phyloP scores from a whole-genome alignment of 2,888 invertebrate genomes.

The Troides helena region DNA sequence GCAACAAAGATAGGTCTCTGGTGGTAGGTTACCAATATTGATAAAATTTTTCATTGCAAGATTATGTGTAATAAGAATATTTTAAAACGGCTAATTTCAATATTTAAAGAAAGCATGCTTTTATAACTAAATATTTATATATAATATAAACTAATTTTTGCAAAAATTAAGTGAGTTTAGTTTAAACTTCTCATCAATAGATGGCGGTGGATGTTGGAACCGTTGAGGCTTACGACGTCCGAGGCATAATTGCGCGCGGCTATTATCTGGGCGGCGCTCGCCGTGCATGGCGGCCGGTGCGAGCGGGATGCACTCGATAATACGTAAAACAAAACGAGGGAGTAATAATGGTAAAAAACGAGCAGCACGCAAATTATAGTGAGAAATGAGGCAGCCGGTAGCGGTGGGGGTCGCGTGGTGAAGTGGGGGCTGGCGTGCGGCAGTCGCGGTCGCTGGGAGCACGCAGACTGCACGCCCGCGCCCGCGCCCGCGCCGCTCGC shows the following conservation, averaged over 20 bases:
- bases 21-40: no score
- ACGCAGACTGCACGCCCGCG: conserved; percentile 70
- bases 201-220: conserved; percentile 63
- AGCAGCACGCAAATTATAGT: conserved; percentile 80
- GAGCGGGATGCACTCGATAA: conserved; percentile 81
- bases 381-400: conserved; percentile 80
- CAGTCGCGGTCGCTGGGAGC: conserved; percentile 72
- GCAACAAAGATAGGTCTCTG: no score
- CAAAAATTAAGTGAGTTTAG: conserved; percentile 18
- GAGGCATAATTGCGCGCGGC: conserved; percentile 73
- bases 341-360: conserved; percentile 81
- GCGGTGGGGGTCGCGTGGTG: conserved; percentile 72
- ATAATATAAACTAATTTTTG: no score
- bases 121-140: no score
- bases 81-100: no score
- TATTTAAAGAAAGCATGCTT: no score
- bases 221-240: conserved; percentile 42
- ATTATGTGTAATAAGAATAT: no score
- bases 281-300: conserved; percentile 78
- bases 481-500: conserved; percentile 66
- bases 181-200: conserved; percentile 59
- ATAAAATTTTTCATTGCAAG: no score
- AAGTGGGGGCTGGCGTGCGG: conserved; percentile 67
- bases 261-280: conserved; percentile 79
- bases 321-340: conserved; percentile 81